These are phyloP conservation scores for Enteromius fasciolatus DNA, from an alignment of 2,797 vertebrate species.

Conservation along the genomic window DNA sequence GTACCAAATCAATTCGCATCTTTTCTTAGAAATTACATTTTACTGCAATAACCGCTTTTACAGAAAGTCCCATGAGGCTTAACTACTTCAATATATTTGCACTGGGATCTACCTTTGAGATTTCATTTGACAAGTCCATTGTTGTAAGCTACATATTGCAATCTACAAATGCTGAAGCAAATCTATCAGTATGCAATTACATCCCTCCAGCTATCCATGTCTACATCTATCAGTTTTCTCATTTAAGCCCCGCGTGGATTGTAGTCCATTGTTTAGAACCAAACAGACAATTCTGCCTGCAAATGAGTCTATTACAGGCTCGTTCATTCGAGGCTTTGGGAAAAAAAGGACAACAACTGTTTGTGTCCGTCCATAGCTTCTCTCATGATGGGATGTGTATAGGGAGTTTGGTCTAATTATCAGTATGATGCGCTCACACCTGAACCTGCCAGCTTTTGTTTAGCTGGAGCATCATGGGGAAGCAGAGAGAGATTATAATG, in stretches of 20 bases:
- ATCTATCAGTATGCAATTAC: conserved; percentile 25
- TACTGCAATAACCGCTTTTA: conserved; percentile 18
- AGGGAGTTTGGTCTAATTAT: conserved; percentile 61
- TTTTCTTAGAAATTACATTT: conserved; percentile 18
- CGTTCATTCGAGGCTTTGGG: conserved; percentile 18
- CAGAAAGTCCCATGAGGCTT: background rate
- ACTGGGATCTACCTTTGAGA: conserved; percentile 23
- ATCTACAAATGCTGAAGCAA: conserved; percentile 9
- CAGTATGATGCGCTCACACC: conserved; percentile 53
- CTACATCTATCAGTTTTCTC: background rate
- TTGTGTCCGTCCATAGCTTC: conserved; percentile 41
- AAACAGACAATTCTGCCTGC: conserved; percentile 1
- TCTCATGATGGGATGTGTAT: conserved; percentile 41
- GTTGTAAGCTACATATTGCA: background rate
- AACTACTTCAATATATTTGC: conserved; percentile 14
- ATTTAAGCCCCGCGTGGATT: conserved; percentile 14
- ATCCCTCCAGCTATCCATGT: conserved; percentile 19
- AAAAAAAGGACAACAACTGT: conserved; percentile 34
- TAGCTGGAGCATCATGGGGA: conserved; percentile 47
- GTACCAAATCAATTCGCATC: conserved; percentile 5
- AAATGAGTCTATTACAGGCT: conserved; percentile 30
- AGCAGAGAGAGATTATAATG: conserved; percentile 43
- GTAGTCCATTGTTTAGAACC: conserved; percentile 1
- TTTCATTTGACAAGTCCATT: conserved; percentile 5
- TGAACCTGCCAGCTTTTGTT: conserved; percentile 64